Base-by-base conservation (phyloP, 2,888 invertebrate genomes). In the Lordiphosa andalusiaca region DNA sequence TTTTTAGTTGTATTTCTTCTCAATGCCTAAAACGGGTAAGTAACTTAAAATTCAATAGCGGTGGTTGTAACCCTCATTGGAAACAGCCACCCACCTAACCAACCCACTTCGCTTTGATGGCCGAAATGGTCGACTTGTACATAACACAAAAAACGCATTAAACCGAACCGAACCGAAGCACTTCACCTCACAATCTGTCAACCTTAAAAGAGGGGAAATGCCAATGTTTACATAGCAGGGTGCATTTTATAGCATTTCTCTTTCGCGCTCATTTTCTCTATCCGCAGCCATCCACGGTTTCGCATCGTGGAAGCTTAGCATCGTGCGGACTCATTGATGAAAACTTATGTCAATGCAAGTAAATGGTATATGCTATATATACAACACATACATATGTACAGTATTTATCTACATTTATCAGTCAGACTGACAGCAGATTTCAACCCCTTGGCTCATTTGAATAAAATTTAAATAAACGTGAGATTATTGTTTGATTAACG, bases 61-160 rank as follows among this genome's bases (percentile, higher is more conserved):
- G 78, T 65, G 84, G 84, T 76, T 69, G 73, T 41, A 57, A 55
- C 59, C 53, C 59, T 48, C 49, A 62, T 64, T 68, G 52, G 63
- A 52, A 25, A 50, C 47, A 57, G 35, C 60, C 58, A 67, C 58
- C 63, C 62, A 56, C 36, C 56, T 44, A 55, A 52, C 37, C 49
- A 42, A 39, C 42, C 53, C 54, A 60, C 52, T 51, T 39, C 39
- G 42, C 37, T 53, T 69, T 63, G 67, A 67, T 74, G 66, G 67
- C 49, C 53, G 68, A 69, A 69, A 68, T 52, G 57, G 50, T 56
- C 51, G 48, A 39, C 60, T 54, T 68, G 67, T 73, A 76, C 54
- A 85, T 82, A 80, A 80, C 77, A 71, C 81, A 84, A 80, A 86
- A 83, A 76, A 73, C 67, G 69, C 76, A 86, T 85, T 75, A 81